phyloP scores from a whole-genome alignment of 2,888 invertebrate genomes.

The Drosophila infuscata region DNA sequence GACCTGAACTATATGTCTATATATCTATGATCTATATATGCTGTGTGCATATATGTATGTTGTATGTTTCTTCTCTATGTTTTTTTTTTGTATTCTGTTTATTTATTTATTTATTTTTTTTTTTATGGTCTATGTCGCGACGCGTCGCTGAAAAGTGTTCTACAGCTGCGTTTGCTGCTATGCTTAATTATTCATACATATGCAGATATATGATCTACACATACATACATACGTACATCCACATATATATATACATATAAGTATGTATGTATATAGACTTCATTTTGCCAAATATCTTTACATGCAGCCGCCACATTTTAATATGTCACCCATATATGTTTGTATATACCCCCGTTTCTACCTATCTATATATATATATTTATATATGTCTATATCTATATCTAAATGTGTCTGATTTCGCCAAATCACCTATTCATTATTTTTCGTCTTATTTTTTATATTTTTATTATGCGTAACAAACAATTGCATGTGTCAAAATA shows the following conservation, averaged over 20 bases:
- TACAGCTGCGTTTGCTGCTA: constrained; percentile 69
- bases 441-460: constrained; percentile 4
- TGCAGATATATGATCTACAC: constrained; percentile 42
- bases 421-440: constrained; percentile 49
- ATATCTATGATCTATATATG: constrained; percentile 10
- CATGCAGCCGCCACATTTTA: constrained; percentile 19
- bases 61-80: constrained; percentile 4
- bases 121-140: constrained; percentile 42
- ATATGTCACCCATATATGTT: background rate
- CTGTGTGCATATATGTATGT: constrained; percentile 7
- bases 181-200: constrained; percentile 75
- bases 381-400: background rate
- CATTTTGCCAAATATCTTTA: constrained; percentile 31
- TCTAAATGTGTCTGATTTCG: constrained; percentile 8
- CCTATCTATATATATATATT: background rate
- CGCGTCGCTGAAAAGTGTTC: constrained; percentile 52
- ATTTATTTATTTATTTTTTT: constrained; percentile 25
- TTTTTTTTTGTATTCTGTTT: background rate
- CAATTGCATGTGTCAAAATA: constrained; percentile 77
- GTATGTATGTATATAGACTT: background rate
- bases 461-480: constrained; percentile 59
- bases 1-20: constrained; percentile 27
- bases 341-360: background rate
- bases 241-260: background rate
- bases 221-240: constrained; percentile 3